Percentiles rank a stretch among this genome's conserved stretches.
These are phyloP conservation scores for Prionailurus viverrinus DNA, from an alignment of 2,113 vertebrate species.

Conservation along the genomic window DNA sequence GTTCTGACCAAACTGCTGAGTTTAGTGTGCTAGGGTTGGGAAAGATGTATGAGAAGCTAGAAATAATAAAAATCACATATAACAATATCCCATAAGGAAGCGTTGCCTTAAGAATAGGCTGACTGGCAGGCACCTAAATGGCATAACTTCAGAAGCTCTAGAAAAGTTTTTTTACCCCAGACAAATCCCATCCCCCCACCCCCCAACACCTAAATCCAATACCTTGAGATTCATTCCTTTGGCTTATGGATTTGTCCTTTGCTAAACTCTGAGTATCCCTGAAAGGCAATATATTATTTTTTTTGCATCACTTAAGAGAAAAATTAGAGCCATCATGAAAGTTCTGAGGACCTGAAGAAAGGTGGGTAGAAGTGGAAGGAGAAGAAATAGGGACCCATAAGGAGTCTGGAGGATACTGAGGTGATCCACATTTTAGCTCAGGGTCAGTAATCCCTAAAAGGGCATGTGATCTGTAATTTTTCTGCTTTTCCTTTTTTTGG, in stretches of 20 bases:
- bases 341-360: not conserved
- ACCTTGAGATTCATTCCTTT: not conserved
- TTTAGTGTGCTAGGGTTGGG: not conserved
- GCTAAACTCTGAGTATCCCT: not conserved
- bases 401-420: not conserved
- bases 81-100: not conserved
- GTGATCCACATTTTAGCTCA: not conserved
- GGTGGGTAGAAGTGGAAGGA: not conserved
- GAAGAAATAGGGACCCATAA: not conserved
- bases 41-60: not conserved
- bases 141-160: not conserved
- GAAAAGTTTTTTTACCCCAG: not conserved
- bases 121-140: not conserved
- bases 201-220: not conserved
- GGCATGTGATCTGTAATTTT: not conserved
- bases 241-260: conserved; percentile 2
- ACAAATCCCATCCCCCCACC: not conserved
- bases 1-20: not conserved
- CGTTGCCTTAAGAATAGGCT: not conserved
- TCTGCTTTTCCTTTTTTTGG: not conserved
- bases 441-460: not conserved
- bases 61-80: not conserved
- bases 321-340: not conserved
- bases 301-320: not conserved
- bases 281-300: not conserved